These are phyloP conservation scores for Ceratosolen fusciceps DNA, from an alignment of 1,140 invertebrate species.

Conservation along the genomic window DNA sequence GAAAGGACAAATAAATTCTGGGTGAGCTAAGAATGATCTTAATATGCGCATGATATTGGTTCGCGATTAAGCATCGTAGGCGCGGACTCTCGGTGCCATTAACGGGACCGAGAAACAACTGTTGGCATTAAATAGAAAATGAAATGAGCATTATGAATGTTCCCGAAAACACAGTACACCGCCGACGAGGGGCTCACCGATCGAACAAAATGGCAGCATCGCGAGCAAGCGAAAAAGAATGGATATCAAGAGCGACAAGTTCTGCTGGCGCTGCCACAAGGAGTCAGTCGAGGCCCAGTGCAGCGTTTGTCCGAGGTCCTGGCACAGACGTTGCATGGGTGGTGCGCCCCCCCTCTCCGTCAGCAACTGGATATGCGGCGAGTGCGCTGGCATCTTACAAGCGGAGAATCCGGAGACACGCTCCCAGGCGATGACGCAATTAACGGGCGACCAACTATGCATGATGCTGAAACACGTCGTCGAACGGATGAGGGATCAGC, in stretches of 20 bases:
- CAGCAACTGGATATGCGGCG: conserved; percentile 87
- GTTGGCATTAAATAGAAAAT: not conserved
- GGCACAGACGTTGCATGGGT: conserved; percentile 84
- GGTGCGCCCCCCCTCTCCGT: conserved; percentile 70
- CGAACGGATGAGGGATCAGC: conserved; percentile 79
- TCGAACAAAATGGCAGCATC: conserved; percentile 41
- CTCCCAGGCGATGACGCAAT: conserved; percentile 80
- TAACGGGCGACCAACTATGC: conserved; percentile 81
- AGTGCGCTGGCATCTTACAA: conserved; percentile 85
- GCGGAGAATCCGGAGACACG: conserved; percentile 84
- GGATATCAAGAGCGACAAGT: conserved; percentile 76
- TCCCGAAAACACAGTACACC: conserved; percentile 7
- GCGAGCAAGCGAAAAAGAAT: conserved; percentile 31
- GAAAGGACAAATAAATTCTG: too few species aligned
- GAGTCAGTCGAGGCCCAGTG: conserved; percentile 79
- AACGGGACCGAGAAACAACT: too few species aligned
- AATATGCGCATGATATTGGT: too few species aligned
- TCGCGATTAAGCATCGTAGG: too few species aligned
- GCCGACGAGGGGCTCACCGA: conserved; percentile 2
- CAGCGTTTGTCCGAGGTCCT: conserved; percentile 87
- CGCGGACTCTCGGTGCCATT: too few species aligned
- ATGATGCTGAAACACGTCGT: conserved; percentile 83
- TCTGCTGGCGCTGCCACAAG: conserved; percentile 91
- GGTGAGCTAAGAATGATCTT: too few species aligned
- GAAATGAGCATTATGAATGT: not conserved